phyloP scores from a whole-genome alignment of 2,797 vertebrate genomes.

The Psittacula echo region DNA sequence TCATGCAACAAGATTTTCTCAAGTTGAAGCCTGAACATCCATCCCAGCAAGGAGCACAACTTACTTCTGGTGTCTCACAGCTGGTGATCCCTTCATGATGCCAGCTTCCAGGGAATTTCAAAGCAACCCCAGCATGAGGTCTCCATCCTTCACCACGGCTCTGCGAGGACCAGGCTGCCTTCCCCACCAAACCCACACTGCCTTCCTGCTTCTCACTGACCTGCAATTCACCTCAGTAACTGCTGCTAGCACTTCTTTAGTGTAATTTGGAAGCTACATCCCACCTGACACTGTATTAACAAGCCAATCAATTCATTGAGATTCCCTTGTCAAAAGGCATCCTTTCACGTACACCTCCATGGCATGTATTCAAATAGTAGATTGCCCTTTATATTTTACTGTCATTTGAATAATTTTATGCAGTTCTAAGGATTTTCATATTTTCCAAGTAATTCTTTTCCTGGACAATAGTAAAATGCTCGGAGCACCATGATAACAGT shows the following conservation, averaged over 20 bases:
- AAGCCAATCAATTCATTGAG: background rate
- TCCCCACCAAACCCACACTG: background rate
- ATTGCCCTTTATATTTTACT: background rate
- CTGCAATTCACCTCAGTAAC: background rate
- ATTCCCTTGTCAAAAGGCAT: background rate
- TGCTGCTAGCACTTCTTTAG: background rate
- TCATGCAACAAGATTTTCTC: background rate
- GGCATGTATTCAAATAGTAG: background rate
- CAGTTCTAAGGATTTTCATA: background rate
- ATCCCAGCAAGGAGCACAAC: background rate
- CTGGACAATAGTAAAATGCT: background rate
- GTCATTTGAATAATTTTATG: background rate
- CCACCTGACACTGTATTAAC: background rate
- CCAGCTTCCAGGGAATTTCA: background rate
- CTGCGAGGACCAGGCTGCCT: background rate
- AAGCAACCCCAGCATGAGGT: background rate
- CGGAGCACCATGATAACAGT: background rate
- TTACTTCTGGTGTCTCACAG: background rate
- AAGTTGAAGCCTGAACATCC: background rate
- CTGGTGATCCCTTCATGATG: rapidly evolving
- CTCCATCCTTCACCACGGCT: background rate
- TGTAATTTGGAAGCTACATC: background rate
- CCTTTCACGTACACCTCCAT: background rate
- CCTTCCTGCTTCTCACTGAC: background rate
- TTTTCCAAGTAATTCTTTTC: conserved; percentile 1